Percentiles rank a stretch among this genome's conserved stretches.
Evolutionary conservation across 2,797 vertebrate genomes (phyloP).

Genomic region (Poeciliopsis infans): DNA sequence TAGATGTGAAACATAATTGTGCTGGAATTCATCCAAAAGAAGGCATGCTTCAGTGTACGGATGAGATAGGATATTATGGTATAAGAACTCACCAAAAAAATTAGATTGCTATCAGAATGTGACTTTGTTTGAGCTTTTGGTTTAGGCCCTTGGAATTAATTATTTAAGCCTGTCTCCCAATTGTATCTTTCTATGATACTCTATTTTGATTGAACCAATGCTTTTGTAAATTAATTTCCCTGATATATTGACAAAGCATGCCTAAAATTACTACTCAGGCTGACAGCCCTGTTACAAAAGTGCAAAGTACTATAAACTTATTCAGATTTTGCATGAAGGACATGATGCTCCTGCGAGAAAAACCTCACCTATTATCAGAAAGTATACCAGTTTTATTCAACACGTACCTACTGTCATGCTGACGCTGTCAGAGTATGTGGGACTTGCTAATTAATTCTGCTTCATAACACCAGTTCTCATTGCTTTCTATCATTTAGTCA

Average conservation of each 20-base stretch:
- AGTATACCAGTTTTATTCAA: slow-evolving; percentile 45
- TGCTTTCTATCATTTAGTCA: slow-evolving; percentile 25
- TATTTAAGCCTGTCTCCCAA: neutral
- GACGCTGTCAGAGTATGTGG: slow-evolving; percentile 17
- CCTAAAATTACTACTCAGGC: neutral
- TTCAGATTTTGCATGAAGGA: slow-evolving; percentile 24
- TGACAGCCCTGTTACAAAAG: neutral
- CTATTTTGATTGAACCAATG: neutral
- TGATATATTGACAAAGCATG: neutral
- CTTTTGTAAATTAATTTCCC: neutral
- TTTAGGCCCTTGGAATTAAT: neutral
- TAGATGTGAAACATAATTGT: neutral
- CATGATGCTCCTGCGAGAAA: slow-evolving; percentile 17
- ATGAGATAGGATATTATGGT: neutral
- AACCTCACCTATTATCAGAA: slow-evolving; percentile 42
- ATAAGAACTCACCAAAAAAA: neutral
- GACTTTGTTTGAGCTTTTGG: neutral
- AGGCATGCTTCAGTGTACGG: neutral
- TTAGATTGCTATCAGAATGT: neutral
- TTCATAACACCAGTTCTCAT: slow-evolving; percentile 32
- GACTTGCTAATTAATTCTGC: slow-evolving; percentile 39
- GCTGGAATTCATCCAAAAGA: neutral
- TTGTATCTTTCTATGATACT: neutral
- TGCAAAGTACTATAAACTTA: slow-evolving; percentile 26
- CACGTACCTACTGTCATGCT: slow-evolving; percentile 22